Conservation (phyloP, 2,113 vertebrate species). For the Malaclemys terrapin region DNA sequence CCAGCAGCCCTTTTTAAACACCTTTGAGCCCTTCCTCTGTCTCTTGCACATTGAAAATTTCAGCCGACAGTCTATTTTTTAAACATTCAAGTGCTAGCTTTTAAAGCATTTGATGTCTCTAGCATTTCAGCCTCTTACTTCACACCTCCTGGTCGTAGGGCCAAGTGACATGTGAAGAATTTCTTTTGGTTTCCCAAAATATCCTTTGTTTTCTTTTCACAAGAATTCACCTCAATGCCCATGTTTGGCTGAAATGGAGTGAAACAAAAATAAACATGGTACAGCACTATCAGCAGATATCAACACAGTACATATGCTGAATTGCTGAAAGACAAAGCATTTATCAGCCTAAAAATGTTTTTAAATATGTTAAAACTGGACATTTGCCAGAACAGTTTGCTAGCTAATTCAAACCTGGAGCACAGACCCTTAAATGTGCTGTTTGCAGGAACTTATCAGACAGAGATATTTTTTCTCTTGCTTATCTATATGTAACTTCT, state of each 20-base stretch:
- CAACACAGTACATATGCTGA: background rate
- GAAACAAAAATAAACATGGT: conserved; percentile 47
- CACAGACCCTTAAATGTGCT: background rate
- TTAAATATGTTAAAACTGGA: conserved; percentile 46
- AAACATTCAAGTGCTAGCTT: conserved; percentile 58
- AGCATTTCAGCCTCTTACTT: conserved; percentile 63
- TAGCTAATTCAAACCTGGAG: conserved; percentile 31
- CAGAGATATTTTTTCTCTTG: background rate
- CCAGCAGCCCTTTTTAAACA: conserved; percentile 67
- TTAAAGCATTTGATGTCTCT: conserved; percentile 68
- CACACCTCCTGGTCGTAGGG: conserved; percentile 61
- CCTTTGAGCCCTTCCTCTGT: conserved; percentile 58
- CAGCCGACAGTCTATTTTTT: conserved; percentile 70
- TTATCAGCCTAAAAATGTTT: conserved; percentile 32
- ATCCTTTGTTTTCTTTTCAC: conserved; percentile 59
- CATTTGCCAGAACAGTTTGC: conserved; percentile 22
- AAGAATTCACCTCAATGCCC: conserved; percentile 12
- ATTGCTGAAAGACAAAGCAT: conserved; percentile 39
- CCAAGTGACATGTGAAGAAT: conserved; percentile 52
- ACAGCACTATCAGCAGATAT: conserved; percentile 29
- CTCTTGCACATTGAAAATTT: conserved; percentile 61
- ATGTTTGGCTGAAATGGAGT: conserved; percentile 23
- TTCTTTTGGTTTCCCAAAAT: conserved; percentile 38
- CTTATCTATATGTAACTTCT: conserved; percentile 9
- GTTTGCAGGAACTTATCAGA: conserved; percentile 20